These are phyloP conservation scores for Cephalophus harveyi DNA, from an alignment of 2,113 vertebrate species.

Conservation along the genomic window DNA sequence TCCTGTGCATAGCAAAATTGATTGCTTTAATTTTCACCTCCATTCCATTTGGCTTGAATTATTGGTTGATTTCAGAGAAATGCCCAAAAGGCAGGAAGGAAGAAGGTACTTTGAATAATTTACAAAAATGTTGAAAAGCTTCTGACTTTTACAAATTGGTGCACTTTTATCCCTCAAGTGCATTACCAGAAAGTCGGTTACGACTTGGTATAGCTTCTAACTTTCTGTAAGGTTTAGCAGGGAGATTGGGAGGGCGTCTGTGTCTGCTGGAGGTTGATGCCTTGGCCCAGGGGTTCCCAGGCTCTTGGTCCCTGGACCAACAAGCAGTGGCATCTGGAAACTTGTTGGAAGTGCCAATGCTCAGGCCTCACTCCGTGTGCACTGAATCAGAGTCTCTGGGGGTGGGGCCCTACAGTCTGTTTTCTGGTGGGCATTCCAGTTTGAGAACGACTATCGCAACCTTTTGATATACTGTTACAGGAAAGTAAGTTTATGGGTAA, in stretches of 20 bases:
- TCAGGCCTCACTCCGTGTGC: background rate
- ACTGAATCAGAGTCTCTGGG: background rate
- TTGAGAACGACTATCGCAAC: background rate
- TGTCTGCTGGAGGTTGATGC: background rate
- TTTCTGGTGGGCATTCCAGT: background rate
- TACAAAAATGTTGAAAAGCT: background rate
- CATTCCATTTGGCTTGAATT: background rate
- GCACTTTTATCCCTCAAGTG: background rate
- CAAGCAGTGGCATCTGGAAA: background rate
- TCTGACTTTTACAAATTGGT: background rate
- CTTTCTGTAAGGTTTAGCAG: background rate
- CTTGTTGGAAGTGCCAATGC: background rate
- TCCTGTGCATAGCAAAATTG: background rate
- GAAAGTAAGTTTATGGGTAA: background rate
- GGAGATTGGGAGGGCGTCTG: background rate
- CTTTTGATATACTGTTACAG: fast-evolving
- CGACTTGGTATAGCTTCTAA: background rate
- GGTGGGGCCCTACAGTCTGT: fast-evolving
- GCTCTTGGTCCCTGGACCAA: background rate
- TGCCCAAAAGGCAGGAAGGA: background rate
- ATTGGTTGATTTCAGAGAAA: background rate
- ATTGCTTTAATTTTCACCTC: background rate
- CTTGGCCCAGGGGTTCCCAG: background rate
- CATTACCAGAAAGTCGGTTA: background rate
- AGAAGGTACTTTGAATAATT: background rate